A percentile compares a stretch with the other conserved stretches of the same genome.
Conservation (phyloP, 2,797 vertebrate genomes). For the Cyclopterus lumpus region DNA sequence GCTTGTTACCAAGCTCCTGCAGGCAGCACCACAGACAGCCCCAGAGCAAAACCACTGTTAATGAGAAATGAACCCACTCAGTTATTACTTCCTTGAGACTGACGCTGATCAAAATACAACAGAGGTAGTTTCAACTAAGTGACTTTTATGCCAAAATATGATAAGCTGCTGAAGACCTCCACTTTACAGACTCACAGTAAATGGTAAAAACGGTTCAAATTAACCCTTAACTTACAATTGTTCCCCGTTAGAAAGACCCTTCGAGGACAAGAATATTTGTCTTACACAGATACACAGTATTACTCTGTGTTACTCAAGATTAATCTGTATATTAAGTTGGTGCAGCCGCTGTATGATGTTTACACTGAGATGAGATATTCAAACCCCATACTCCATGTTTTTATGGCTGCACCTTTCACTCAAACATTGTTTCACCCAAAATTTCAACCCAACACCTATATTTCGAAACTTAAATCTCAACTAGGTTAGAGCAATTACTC, state of each 20-base stretch:
- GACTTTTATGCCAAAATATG: conserved; percentile 15
- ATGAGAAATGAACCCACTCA: conserved; percentile 48
- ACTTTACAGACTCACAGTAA: not conserved
- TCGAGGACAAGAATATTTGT: not conserved
- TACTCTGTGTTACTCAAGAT: too few species aligned
- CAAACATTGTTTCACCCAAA: not conserved
- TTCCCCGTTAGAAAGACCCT: not conserved
- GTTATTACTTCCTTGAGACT: conserved; percentile 31
- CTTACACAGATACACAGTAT: not conserved
- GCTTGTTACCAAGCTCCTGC: conserved; percentile 65
- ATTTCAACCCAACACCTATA: not conserved
- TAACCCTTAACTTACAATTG: not conserved
- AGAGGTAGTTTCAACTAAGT: conserved; percentile 1
- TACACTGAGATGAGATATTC: not conserved
- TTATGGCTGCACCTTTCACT: not conserved
- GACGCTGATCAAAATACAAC: conserved; percentile 29
- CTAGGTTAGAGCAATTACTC: not conserved
- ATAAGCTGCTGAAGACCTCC: conserved; percentile 8
- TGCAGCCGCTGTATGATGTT: not conserved
- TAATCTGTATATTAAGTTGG: not conserved
- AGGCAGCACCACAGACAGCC: conserved; percentile 45
- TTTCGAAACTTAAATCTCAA: not conserved
- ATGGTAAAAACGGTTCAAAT: not conserved
- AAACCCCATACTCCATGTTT: not conserved
- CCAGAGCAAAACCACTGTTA: conserved; percentile 51